A percentile compares a stretch with the other conserved stretches of the same genome.
Conservation (phyloP, 2,113 vertebrate genomes). For the Atherinomorus stipes region DNA sequence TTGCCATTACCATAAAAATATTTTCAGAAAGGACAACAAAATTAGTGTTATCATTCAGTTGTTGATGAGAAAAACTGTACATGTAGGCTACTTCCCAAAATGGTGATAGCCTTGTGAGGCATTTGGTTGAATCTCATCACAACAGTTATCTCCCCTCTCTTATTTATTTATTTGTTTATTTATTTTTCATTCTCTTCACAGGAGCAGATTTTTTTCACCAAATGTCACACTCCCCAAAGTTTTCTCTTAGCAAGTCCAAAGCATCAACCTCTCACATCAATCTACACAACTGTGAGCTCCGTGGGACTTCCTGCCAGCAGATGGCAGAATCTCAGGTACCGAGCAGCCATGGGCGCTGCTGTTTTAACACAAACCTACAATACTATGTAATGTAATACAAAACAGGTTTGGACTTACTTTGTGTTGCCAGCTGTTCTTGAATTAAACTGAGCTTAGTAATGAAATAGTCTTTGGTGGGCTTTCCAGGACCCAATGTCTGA, state of each 20-base stretch:
- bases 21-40: neutral
- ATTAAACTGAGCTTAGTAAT: neutral
- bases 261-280: slow-evolving; percentile 30
- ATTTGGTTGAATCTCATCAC: neutral
- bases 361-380: neutral
- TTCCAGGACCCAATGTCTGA: neutral
- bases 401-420: neutral
- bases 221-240: slow-evolving; percentile 57
- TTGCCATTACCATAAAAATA: too few species aligned
- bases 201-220: slow-evolving; percentile 38
- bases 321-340: slow-evolving; percentile 74
- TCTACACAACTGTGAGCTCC: slow-evolving; percentile 47
- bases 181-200: slow-evolving; percentile 30
- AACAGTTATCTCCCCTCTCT: neutral
- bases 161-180: neutral
- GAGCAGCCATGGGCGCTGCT: neutral
- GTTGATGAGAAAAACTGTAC: neutral
- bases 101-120: neutral
- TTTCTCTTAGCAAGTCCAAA: slow-evolving; percentile 47
- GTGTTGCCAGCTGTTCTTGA: neutral
- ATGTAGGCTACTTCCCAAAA: neutral
- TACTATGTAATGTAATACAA: slow-evolving; percentile 18
- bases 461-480: neutral
- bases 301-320: slow-evolving; percentile 51
- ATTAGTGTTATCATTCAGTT: neutral